A percentile compares a stretch with the other conserved stretches of the same genome.
phyloP scores from a whole-genome alignment of 1,140 invertebrate species.

The Orchestia grillus region DNA sequence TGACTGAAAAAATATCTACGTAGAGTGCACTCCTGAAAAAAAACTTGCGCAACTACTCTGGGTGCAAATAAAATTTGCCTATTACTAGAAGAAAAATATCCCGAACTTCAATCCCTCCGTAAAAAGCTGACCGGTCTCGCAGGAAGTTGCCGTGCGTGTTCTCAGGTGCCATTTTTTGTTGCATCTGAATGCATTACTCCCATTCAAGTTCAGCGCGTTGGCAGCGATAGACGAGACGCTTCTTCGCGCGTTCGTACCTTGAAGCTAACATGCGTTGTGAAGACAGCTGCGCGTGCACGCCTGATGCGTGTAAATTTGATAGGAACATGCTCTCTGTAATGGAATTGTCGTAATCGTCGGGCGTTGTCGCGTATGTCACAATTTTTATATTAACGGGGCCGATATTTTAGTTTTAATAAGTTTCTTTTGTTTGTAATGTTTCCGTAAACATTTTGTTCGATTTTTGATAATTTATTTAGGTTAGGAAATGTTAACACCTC shows the following conservation, averaged over 20 bases:
- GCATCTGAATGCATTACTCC: conserved; percentile 1
- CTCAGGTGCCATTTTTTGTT: not conserved
- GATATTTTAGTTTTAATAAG: not conserved
- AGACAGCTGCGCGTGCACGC: not conserved
- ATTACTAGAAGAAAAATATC: not conserved
- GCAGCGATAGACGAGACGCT: not conserved
- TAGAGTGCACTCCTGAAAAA: not conserved
- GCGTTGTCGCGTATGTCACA: not conserved
- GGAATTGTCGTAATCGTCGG: not conserved
- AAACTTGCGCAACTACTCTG: not conserved
- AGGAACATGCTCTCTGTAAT: not conserved
- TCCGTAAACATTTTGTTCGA: not conserved
- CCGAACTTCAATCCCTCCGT: not conserved
- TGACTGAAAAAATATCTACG: too few species aligned
- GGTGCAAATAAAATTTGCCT: not conserved
- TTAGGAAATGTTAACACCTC: not conserved
- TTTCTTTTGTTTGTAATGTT: not conserved
- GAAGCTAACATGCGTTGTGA: not conserved
- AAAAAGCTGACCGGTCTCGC: not conserved
- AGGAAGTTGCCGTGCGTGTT: not conserved
- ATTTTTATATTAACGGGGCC: not conserved
- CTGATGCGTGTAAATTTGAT: not conserved
- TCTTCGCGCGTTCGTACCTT: not conserved
- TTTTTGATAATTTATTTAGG: not conserved
- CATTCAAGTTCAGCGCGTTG: conserved; percentile 31